A percentile compares a stretch with the other conserved stretches of the same genome.
phyloP scores from a whole-genome alignment of 1,140 invertebrate species.

The Drosophila virilis region DNA sequence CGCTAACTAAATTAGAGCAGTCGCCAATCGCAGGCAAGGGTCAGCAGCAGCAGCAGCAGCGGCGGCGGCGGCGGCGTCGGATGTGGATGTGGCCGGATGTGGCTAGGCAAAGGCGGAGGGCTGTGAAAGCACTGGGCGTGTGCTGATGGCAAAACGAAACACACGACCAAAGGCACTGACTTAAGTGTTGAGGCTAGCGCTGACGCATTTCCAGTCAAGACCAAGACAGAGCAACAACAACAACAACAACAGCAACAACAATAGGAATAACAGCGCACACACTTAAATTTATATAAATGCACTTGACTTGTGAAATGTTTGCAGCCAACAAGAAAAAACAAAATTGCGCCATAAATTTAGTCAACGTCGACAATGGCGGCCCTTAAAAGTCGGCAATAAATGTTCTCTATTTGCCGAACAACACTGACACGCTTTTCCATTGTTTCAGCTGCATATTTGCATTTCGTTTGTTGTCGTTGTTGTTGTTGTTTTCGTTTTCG shows the following conservation, averaged over 20 bases:
- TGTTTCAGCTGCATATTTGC: slow-evolving; percentile 44
- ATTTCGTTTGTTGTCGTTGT: slow-evolving; percentile 31
- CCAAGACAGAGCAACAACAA: slow-evolving; percentile 6
- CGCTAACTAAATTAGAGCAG: slow-evolving; percentile 65
- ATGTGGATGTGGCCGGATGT: slow-evolving; percentile 67
- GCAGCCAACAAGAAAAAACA: slow-evolving; percentile 43
- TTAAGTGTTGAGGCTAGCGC: slow-evolving; percentile 72
- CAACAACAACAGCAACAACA: slow-evolving; percentile 11
- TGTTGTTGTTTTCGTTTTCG: slow-evolving; percentile 1
- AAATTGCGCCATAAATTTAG: slow-evolving; percentile 74
- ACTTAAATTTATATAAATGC: slow-evolving; percentile 76
- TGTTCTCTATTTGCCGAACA: slow-evolving; percentile 67
- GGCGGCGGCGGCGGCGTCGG: slow-evolving; percentile 25
- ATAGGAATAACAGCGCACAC: slow-evolving; percentile 26
- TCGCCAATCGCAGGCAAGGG: slow-evolving; percentile 43
- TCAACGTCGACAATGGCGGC: slow-evolving; percentile 53
- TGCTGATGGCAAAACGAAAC: slow-evolving; percentile 19
- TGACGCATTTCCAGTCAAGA: slow-evolving; percentile 58
- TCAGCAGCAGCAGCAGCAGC: slow-evolving; percentile 40
- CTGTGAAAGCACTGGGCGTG: neutral
- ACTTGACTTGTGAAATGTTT: slow-evolving; percentile 69
- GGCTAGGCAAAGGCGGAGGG: slow-evolving; percentile 27
- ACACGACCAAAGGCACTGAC: slow-evolving; percentile 35
- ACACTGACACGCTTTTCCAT: slow-evolving; percentile 70
- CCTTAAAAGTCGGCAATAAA: slow-evolving; percentile 68